These are phyloP conservation scores for Bostrychus sinensis DNA, from an alignment of 2,113 vertebrate species.

Conservation along the genomic window DNA sequence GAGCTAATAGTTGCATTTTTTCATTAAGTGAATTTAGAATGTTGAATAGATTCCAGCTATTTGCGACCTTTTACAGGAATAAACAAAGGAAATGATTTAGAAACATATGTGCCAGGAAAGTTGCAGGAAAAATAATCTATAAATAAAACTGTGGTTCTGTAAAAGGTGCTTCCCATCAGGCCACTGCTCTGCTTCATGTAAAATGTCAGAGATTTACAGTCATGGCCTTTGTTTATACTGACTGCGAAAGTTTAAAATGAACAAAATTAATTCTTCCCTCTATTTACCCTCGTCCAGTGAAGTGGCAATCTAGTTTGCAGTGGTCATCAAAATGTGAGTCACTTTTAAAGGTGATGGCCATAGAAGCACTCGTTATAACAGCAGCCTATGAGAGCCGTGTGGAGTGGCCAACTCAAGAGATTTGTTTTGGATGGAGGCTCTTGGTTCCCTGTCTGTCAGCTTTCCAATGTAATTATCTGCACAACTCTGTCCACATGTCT, in stretches of 20 bases:
- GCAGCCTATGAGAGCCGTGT: constrained; percentile 11
- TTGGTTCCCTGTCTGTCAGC: constrained; percentile 4
- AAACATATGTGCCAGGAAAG: too few relatives aligned
- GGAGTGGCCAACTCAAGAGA: constrained; percentile 44
- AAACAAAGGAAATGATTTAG: too few relatives aligned
- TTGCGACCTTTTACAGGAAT: too few relatives aligned
- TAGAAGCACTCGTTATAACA: constrained; percentile 42
- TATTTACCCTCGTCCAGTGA: constrained; percentile 37
- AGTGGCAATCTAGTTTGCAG: constrained; percentile 57
- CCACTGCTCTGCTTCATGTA: not conserved
- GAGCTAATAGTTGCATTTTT: constrained; percentile 23
- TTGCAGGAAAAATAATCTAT: too few relatives aligned
- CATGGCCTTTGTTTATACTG: not conserved
- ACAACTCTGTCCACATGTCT: not conserved
- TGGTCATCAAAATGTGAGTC: constrained; percentile 54
- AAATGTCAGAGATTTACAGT: not conserved
- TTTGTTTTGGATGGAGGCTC: constrained; percentile 49
- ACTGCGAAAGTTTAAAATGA: constrained; percentile 12
- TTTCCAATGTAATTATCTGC: not conserved
- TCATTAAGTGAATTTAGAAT: too few relatives aligned
- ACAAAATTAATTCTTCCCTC: constrained; percentile 10
- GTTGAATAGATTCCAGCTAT: too few relatives aligned
- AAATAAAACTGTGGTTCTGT: too few relatives aligned
- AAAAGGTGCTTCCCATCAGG: too few relatives aligned
- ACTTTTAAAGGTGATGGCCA: constrained; percentile 52